Conservation (phyloP, 2,113 vertebrate genomes). For the Callocephalon fimbriatum region DNA sequence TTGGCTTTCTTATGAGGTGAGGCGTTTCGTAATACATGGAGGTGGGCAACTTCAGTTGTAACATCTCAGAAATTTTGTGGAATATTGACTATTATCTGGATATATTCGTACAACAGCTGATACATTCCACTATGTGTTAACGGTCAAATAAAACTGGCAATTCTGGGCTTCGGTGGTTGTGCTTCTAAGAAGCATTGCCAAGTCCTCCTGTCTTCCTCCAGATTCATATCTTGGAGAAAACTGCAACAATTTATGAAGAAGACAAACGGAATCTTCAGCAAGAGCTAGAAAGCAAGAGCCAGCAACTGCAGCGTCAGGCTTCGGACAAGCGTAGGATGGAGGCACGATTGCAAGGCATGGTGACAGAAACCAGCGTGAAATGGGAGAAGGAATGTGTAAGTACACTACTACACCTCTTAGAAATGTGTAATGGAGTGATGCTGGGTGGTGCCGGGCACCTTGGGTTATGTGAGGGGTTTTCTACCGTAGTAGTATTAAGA, state of each 20-base stretch:
- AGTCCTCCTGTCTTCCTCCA: constrained; percentile 13
- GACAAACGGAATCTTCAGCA: constrained; percentile 90
- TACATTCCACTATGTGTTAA: not conserved
- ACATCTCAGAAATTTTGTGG: not conserved
- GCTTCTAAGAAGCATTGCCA: not conserved
- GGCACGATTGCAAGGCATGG: constrained; percentile 88
- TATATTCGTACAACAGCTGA: too few relatives aligned
- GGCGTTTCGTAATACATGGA: rapidly evolving
- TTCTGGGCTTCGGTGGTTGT: not conserved
- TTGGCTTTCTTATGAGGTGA: rapidly evolving
- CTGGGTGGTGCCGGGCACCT: not conserved
- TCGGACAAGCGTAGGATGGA: constrained; percentile 90
- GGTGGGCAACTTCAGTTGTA: rapidly evolving
- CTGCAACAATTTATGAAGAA: constrained; percentile 90
- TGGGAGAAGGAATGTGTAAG: constrained; percentile 98
- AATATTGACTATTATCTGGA: not conserved
- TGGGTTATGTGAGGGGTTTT: not conserved
- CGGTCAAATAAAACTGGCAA: not conserved
- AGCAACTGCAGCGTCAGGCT: constrained; percentile 86
- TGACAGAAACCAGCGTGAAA: constrained; percentile 87
- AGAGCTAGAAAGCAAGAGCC: constrained; percentile 87
- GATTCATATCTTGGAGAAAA: constrained; percentile 96
- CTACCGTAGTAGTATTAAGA: not conserved
- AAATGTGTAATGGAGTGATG: too few relatives aligned
- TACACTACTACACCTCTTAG: not conserved